phyloP scores from a whole-genome alignment of 2,888 invertebrate genomes.

The Nymphalis urticae region DNA sequence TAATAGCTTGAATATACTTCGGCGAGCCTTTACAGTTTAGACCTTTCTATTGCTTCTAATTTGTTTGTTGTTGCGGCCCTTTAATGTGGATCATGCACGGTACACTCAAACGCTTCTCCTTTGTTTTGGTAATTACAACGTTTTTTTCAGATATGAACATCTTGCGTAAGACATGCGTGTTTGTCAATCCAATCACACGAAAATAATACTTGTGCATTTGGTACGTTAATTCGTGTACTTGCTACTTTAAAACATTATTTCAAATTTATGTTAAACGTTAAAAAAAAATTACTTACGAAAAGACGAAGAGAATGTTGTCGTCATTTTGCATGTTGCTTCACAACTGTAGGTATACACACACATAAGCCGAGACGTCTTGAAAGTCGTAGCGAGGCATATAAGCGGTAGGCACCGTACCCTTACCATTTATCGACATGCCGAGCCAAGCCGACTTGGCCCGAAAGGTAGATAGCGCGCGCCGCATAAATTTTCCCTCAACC shows the following conservation, averaged over 20 bases:
- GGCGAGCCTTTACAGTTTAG: slow-evolving; percentile 62
- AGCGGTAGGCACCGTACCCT: slow-evolving; percentile 44
- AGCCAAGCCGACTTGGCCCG: slow-evolving; percentile 49
- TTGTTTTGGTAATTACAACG: slow-evolving; percentile 63
- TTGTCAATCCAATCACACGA: slow-evolving; percentile 20
- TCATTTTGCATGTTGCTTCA: neutral
- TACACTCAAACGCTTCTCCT: slow-evolving; percentile 53
- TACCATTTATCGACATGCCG: slow-evolving; percentile 50
- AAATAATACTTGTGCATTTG: neutral
- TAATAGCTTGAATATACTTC: slow-evolving; percentile 64
- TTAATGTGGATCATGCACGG: slow-evolving; percentile 66
- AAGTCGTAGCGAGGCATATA: slow-evolving; percentile 35
- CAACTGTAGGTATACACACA: slow-evolving; percentile 4
- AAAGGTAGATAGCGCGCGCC: slow-evolving; percentile 56
- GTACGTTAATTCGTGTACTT: neutral
- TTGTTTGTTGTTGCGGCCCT: slow-evolving; percentile 67
- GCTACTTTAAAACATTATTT: neutral
- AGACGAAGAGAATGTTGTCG: slow-evolving; percentile 1
- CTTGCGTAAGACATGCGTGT: slow-evolving; percentile 48
- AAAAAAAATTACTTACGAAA: neutral
- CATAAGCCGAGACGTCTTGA: slow-evolving; percentile 19
- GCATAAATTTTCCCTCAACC: slow-evolving; percentile 66
- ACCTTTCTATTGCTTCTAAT: slow-evolving; percentile 67
- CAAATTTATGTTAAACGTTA: neutral
- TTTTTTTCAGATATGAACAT: slow-evolving; percentile 43